Evolutionary conservation across 2,113 vertebrate genomes (phyloP).

Genomic region (Myotis yumanensis): DNA sequence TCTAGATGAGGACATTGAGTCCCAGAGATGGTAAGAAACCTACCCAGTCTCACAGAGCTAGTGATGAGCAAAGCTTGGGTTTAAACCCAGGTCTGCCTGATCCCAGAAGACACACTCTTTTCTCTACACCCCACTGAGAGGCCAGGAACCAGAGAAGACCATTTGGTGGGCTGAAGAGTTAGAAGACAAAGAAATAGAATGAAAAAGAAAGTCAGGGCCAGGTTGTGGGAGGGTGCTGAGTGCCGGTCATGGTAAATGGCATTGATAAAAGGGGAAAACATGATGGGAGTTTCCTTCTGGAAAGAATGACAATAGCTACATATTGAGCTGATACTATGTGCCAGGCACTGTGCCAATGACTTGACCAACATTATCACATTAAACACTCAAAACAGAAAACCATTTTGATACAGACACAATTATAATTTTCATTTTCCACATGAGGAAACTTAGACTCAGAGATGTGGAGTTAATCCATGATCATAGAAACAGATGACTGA

Average conservation of each 20-base stretch:
- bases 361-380: not conserved
- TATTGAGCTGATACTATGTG: not conserved
- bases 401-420: not conserved
- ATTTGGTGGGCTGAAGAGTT: not conserved
- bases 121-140: not conserved
- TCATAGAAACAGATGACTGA: not conserved
- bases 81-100: not conserved
- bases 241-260: not conserved
- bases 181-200: not conserved
- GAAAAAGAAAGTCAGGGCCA: not conserved
- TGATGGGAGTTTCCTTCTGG: not conserved
- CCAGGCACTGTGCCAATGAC: not conserved
- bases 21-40: not conserved
- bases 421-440: conserved; percentile 14
- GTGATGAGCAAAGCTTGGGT: not conserved
- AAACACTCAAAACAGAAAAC: not conserved
- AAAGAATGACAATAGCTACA: not conserved
- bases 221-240: not conserved
- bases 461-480: not conserved
- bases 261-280: not conserved
- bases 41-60: not conserved
- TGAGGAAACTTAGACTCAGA: not conserved
- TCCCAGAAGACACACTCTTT: not conserved
- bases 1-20: not conserved
- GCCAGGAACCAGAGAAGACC: not conserved